phyloP scores from a whole-genome alignment of 2,797 vertebrate genomes.

The Falco berigora region DNA sequence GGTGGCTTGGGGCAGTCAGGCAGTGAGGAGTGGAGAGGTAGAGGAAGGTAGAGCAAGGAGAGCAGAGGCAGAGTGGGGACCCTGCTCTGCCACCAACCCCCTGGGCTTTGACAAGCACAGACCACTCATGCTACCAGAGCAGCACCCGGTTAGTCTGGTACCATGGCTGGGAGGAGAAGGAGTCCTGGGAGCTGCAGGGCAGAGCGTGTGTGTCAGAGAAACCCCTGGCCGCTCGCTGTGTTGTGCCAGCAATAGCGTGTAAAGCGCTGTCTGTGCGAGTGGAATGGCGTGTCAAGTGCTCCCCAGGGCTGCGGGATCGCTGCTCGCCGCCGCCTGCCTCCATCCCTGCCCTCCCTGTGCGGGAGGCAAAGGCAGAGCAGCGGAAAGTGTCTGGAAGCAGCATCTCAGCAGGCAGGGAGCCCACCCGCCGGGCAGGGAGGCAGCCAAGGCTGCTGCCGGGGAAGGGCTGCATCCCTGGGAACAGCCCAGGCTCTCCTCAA shows the following conservation, averaged over 20 bases:
- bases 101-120: fast-evolving
- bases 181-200: neutral
- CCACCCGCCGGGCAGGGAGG: neutral
- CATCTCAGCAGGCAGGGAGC: neutral
- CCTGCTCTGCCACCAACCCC: fast-evolving
- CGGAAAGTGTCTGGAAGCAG: neutral
- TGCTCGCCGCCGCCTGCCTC: neutral
- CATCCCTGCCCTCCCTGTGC: neutral
- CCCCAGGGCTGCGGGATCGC: constrained; percentile 39
- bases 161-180: fast-evolving
- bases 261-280: constrained; percentile 23
- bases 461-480: neutral
- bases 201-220: neutral
- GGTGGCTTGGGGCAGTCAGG: neutral
- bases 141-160: neutral
- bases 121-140: neutral
- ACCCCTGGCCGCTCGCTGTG: constrained; percentile 20
- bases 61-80: neutral
- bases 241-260: constrained; percentile 63
- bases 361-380: neutral
- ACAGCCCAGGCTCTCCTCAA: neutral
- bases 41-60: neutral
- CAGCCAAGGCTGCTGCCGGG: neutral
- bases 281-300: constrained; percentile 55
- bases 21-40: neutral